A percentile compares a stretch with the other conserved stretches of the same genome.
Conservation (phyloP, 2,113 vertebrate species). For the Cephalopterus ornatus region DNA sequence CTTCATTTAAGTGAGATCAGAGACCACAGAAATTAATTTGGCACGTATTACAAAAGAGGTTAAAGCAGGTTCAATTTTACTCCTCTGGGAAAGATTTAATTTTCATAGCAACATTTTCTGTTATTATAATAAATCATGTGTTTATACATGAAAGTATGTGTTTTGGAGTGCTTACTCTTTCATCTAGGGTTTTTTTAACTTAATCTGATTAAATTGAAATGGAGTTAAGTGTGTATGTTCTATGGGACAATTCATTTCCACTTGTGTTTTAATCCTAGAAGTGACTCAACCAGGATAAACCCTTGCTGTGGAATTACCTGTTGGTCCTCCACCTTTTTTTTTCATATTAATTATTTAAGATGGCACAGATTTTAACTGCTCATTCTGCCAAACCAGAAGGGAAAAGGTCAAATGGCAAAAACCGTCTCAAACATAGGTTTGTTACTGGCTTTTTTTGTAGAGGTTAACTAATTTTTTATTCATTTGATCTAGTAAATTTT, state of each 20-base stretch:
- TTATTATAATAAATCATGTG: neutral
- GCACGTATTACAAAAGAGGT: neutral
- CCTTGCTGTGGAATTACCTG: neutral
- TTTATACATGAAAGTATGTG: neutral
- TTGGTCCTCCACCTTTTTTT: neutral
- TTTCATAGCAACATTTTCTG: neutral
- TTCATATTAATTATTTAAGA: neutral
- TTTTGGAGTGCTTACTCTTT: neutral
- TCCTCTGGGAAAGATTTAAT: neutral
- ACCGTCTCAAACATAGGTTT: neutral
- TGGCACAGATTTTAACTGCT: neutral
- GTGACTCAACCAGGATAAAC: neutral
- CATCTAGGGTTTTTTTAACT: neutral
- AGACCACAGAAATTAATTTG: neutral
- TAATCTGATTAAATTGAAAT: neutral
- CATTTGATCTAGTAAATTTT: conserved; percentile 71
- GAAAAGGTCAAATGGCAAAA: neutral
- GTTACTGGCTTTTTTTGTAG: neutral
- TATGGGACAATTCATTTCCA: neutral
- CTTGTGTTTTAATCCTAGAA: neutral
- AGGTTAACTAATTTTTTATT: neutral
- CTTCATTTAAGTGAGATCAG: neutral
- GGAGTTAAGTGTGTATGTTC: neutral
- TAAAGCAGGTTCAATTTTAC: neutral
- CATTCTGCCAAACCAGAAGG: neutral